phyloP scores from a whole-genome alignment of 2,888 invertebrate species.

The Hirtodrosophila duncani region DNA sequence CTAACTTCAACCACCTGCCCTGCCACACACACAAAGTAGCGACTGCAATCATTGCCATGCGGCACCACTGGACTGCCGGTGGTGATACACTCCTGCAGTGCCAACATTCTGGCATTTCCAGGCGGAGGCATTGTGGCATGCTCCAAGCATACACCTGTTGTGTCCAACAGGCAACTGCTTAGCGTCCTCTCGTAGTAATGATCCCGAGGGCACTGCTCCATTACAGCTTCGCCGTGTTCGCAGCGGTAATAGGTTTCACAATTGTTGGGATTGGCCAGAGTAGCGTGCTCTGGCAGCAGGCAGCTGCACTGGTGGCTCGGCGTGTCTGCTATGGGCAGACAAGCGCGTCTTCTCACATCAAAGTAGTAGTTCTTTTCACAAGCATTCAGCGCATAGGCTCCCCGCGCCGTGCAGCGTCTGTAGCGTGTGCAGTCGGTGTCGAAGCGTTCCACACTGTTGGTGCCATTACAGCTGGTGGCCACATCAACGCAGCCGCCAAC shows the following conservation, averaged over 20 bases:
- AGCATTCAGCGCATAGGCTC: conserved; percentile 23
- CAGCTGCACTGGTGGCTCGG: conserved; percentile 57
- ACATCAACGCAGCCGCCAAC: conserved; percentile 27
- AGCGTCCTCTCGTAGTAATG: conserved; percentile 45
- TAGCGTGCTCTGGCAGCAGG: conserved; percentile 49
- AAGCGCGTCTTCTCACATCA: conserved; percentile 27
- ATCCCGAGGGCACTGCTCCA: conserved; percentile 45
- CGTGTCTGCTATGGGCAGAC: conserved; percentile 39
- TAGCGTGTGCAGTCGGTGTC: conserved; percentile 34
- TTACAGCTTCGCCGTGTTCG: conserved; percentile 30
- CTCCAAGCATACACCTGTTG: conserved; percentile 42
- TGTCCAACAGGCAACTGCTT: conserved; percentile 47
- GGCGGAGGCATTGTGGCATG: conserved; percentile 25
- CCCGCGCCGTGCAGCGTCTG: conserved; percentile 35
- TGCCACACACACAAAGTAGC: conserved; percentile 51
- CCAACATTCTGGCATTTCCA: conserved; percentile 2
- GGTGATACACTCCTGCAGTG: conserved; percentile 26
- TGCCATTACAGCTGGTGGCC: background rate
- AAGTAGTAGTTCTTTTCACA: conserved; percentile 50
- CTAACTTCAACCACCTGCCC: conserved; percentile 37
- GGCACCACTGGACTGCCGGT: conserved; percentile 32
- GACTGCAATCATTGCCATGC: conserved; percentile 48
- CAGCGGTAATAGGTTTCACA: conserved; percentile 61
- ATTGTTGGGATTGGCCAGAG: conserved; percentile 37
- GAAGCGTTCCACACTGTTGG: conserved; percentile 16